Percentiles rank a stretch among this genome's conserved stretches.
These are phyloP conservation scores for Sciurus niger DNA, from an alignment of 2,113 vertebrate genomes.

Conservation along the genomic window DNA sequence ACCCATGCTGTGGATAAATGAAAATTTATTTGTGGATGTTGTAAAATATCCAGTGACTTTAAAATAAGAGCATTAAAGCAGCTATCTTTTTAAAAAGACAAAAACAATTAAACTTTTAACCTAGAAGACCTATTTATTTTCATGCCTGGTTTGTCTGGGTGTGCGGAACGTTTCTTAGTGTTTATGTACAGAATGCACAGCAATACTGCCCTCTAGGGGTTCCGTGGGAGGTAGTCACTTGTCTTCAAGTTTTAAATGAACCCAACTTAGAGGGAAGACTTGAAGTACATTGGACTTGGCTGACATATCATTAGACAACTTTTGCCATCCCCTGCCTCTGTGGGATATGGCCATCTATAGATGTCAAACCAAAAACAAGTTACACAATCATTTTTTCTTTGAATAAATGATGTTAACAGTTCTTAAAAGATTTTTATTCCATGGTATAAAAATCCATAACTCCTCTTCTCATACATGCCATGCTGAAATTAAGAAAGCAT, in stretches of 20 bases:
- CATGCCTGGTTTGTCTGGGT: neutral
- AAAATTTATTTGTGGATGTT: neutral
- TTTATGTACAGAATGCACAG: neutral
- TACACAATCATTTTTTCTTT: neutral
- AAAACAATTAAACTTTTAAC: neutral
- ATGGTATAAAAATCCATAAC: neutral
- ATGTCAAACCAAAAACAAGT: neutral
- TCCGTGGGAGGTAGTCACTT: neutral
- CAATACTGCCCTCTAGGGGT: constrained; percentile 90
- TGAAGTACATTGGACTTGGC: neutral
- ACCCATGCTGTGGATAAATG: neutral
- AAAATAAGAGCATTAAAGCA: neutral
- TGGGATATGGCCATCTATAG: neutral
- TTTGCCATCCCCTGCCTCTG: neutral
- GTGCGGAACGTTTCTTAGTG: neutral
- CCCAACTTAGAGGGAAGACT: neutral
- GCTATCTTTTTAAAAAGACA: neutral
- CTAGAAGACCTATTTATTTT: neutral
- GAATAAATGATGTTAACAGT: neutral
- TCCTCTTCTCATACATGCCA: neutral
- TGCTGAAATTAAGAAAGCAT: neutral
- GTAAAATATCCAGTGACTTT: constrained; percentile 17
- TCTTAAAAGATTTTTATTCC: constrained; percentile 26
- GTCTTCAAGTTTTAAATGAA: neutral
- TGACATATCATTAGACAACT: neutral